These are phyloP conservation scores for Rutilus rutilus DNA, from an alignment of 2,113 vertebrate genomes.

Conservation along the genomic window DNA sequence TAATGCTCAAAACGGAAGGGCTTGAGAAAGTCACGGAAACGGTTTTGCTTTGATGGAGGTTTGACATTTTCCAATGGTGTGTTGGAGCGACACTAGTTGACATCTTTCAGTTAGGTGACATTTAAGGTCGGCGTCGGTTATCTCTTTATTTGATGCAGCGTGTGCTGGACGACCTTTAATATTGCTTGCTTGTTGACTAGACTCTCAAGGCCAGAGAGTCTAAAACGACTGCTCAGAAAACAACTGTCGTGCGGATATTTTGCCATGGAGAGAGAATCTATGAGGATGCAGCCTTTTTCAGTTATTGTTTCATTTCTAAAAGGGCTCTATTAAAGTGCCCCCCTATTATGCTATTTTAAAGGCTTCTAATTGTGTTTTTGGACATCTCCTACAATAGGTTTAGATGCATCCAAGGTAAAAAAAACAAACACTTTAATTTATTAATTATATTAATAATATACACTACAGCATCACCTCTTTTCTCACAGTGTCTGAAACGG, in stretches of 20 bases:
- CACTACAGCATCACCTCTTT: too few species aligned
- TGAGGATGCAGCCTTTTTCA: neutral
- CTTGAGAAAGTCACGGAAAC: neutral
- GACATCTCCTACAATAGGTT: too few species aligned
- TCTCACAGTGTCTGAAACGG: too few species aligned
- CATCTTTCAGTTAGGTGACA: slow-evolving; percentile 5
- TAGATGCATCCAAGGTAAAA: too few species aligned
- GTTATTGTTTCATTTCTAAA: neutral
- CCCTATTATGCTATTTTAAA: too few species aligned
- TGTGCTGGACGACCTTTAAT: neutral
- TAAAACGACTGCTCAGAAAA: neutral
- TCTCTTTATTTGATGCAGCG: neutral
- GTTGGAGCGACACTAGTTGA: slow-evolving; percentile 5
- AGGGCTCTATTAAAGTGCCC: neutral
- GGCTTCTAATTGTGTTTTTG: too few species aligned
- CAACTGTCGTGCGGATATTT: neutral
- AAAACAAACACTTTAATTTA: too few species aligned
- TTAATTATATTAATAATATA: too few species aligned
- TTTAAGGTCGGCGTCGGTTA: neutral
- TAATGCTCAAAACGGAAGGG: neutral
- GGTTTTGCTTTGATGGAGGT: neutral
- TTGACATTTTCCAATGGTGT: slow-evolving; percentile 5
- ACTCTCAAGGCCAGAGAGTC: slow-evolving; percentile 18
- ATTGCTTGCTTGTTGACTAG: slow-evolving; percentile 5
- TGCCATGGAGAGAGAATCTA: neutral